A percentile compares a stretch with the other conserved stretches of the same genome.
phyloP scores from a whole-genome alignment of 2,113 vertebrate species.

The Macquaria ambigua region DNA sequence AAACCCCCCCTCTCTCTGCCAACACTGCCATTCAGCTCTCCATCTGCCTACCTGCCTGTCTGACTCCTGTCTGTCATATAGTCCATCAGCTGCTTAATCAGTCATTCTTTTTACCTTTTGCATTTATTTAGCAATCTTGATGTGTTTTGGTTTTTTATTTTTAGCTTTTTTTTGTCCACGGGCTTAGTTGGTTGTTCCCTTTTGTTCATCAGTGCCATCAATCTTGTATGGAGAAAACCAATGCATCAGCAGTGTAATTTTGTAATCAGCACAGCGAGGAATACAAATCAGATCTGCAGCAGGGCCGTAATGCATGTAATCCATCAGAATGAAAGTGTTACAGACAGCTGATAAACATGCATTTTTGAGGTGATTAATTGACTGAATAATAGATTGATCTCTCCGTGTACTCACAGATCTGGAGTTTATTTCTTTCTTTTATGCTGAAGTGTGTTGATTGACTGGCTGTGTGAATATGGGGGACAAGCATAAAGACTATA shows the following conservation, averaged over 20 bases:
- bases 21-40: slow-evolving; percentile 48
- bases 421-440: slow-evolving; percentile 57
- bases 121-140: slow-evolving; percentile 40
- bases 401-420: slow-evolving; percentile 47
- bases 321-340: slow-evolving; percentile 80
- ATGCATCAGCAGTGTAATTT: slow-evolving; percentile 84
- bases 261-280: slow-evolving; percentile 81
- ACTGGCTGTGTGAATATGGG: slow-evolving; percentile 1
- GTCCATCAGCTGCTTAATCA: slow-evolving; percentile 53
- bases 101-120: slow-evolving; percentile 49
- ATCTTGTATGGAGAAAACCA: slow-evolving; percentile 77
- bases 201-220: slow-evolving; percentile 76
- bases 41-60: slow-evolving; percentile 39
- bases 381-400: slow-evolving; percentile 78
- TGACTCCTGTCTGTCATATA: slow-evolving; percentile 63
- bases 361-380: slow-evolving; percentile 81
- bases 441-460: slow-evolving; percentile 18
- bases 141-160: slow-evolving; percentile 10
- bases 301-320: slow-evolving; percentile 79
- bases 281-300: slow-evolving; percentile 83
- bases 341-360: slow-evolving; percentile 81
- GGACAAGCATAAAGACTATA: background rate
- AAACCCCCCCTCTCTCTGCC: slow-evolving; percentile 3
- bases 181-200: slow-evolving; percentile 45
- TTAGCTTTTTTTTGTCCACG: slow-evolving; percentile 20